These are phyloP conservation scores for Canis aureus DNA, from an alignment of 2,113 vertebrate species.

Conservation along the genomic window DNA sequence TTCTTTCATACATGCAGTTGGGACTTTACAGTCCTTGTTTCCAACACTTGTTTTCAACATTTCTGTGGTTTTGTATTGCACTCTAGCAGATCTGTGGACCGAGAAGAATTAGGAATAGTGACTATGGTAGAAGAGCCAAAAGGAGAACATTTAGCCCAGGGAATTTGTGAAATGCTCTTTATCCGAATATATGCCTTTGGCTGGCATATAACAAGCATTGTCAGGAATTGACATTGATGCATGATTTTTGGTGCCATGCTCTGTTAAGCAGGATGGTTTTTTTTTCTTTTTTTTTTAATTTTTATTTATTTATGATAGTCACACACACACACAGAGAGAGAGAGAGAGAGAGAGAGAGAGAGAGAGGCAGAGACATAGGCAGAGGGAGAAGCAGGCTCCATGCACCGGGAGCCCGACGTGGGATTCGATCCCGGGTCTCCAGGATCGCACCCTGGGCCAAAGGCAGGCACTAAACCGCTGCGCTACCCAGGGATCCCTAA, in stretches of 20 bases:
- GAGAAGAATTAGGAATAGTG: conserved; percentile 60
- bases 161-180: conserved; percentile 53
- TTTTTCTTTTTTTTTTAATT: too few relatives aligned
- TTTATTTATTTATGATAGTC: too few relatives aligned
- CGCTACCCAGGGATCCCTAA: not conserved
- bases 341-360: too few relatives aligned
- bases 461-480: too few relatives aligned
- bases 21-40: conserved; percentile 51
- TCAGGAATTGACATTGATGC: not conserved
- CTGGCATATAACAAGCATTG: not conserved
- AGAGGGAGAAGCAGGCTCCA: too few relatives aligned
- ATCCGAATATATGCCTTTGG: not conserved
- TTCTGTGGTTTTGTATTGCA: conserved; percentile 71
- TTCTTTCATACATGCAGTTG: conserved; percentile 18
- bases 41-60: conserved; percentile 66
- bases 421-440: too few relatives aligned
- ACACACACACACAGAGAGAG: too few relatives aligned
- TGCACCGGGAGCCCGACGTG: too few relatives aligned
- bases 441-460: too few relatives aligned
- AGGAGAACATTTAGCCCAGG: not conserved
- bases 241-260: not conserved
- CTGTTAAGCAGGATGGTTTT: not conserved
- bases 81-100: conserved; percentile 31
- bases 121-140: not conserved
- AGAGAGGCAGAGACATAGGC: too few relatives aligned